A percentile compares a stretch with the other conserved stretches of the same genome.
Evolutionary conservation across 1,140 invertebrate species (phyloP).

Genomic region (Spodoptera litura): DNA sequence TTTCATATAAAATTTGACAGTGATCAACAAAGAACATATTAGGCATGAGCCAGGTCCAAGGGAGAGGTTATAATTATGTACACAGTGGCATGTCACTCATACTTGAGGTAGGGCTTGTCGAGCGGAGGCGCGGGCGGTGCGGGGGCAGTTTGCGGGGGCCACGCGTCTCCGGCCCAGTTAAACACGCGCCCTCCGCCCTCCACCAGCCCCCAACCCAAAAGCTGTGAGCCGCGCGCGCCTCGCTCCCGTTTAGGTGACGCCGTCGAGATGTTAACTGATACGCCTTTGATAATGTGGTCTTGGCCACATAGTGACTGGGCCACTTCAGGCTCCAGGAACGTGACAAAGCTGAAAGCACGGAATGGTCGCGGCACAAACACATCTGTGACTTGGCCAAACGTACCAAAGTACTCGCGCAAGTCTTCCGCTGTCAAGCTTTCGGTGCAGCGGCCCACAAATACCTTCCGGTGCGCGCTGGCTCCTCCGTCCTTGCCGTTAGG

Average conservation of each 20-base stretch:
- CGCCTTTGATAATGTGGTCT: constrained; percentile 98
- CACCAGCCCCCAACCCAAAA: constrained; percentile 73
- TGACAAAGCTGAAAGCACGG: constrained; percentile 97
- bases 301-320: constrained; percentile 97
- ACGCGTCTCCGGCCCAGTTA: constrained; percentile 74
- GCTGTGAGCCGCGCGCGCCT: constrained; percentile 60
- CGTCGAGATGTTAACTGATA: constrained; percentile 97
- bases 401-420: constrained; percentile 96
- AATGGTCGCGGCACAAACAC: constrained; percentile 98
- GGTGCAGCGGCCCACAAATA: constrained; percentile 98
- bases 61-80: constrained; percentile 42
- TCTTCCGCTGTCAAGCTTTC: constrained; percentile 96
- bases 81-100: constrained; percentile 67
- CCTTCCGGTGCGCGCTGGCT: constrained; percentile 95
- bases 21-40: constrained; percentile 72
- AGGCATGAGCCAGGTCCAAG: constrained; percentile 22
- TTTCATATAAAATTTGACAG: constrained; percentile 82
- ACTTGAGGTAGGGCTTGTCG: constrained; percentile 82
- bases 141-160: constrained; percentile 58
- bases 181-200: constrained; percentile 69
- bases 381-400: constrained; percentile 98
- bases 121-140: constrained; percentile 50
- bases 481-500: constrained; percentile 92
- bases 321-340: constrained; percentile 97
- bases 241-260: constrained; percentile 93